Evolutionary conservation across 2,888 invertebrate species (phyloP).

Genomic region (Drosophila setosimentum): DNA sequence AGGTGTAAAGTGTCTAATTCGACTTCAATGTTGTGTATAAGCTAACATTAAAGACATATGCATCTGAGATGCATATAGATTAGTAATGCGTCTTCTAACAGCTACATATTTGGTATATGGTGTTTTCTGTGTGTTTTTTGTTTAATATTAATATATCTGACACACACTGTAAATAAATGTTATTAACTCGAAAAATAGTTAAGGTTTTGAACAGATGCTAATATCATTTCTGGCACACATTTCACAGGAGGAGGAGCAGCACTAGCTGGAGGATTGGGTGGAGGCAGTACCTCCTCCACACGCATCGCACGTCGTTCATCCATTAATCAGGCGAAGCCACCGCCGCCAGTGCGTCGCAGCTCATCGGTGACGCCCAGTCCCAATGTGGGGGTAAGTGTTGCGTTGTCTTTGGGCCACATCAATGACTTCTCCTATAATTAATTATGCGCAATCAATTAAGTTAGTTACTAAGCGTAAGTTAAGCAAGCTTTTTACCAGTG

Average conservation of each 20-base stretch:
- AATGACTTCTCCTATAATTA: too few relatives aligned
- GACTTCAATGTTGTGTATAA: slow-evolving; percentile 39
- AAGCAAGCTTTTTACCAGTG: slow-evolving; percentile 5
- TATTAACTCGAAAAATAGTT: slow-evolving; percentile 39
- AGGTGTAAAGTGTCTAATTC: slow-evolving; percentile 14
- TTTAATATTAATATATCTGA: too few relatives aligned
- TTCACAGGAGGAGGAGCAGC: slow-evolving; percentile 63
- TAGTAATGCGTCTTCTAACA: slow-evolving; percentile 40
- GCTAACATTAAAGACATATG: slow-evolving; percentile 15
- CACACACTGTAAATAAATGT: slow-evolving; percentile 61
- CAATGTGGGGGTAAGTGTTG: slow-evolving; percentile 83
- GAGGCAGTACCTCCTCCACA: slow-evolving; percentile 62
- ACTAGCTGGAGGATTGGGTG: slow-evolving; percentile 40
- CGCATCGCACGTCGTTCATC: slow-evolving; percentile 85
- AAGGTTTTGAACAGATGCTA: slow-evolving; percentile 9
- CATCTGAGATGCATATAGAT: slow-evolving; percentile 10
- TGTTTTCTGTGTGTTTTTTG: slow-evolving; percentile 68
- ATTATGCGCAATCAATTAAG: slow-evolving; percentile 41
- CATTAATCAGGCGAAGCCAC: slow-evolving; percentile 88
- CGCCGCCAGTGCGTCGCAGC: slow-evolving; percentile 93
- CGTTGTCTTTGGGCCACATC: too few relatives aligned
- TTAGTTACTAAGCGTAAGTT: slow-evolving; percentile 46
- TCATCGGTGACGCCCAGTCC: slow-evolving; percentile 87
- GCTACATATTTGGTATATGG: slow-evolving; percentile 28
- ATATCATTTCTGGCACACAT: slow-evolving; percentile 13